A percentile compares a stretch with the other conserved stretches of the same genome.
Evolutionary conservation across 1,140 invertebrate species (phyloP).

Genomic region (Chymomyza costata): DNA sequence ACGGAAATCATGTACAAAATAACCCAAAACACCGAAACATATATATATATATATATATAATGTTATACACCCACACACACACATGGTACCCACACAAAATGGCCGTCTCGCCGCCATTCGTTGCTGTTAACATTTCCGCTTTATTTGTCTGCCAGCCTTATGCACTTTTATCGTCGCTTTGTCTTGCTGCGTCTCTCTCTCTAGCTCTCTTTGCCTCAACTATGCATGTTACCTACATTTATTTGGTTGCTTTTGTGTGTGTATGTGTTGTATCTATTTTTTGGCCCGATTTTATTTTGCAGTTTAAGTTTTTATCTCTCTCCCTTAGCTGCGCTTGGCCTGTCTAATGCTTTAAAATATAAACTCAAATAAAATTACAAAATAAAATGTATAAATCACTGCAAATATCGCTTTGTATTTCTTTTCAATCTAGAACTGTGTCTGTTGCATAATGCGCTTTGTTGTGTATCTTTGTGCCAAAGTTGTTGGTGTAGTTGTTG

Average conservation of each 20-base stretch:
- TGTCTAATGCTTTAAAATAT: conserved; percentile 70
- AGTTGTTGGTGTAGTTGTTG: conserved; percentile 28
- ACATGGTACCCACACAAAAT: conserved; percentile 24
- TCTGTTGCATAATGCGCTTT: no score
- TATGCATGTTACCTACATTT: conserved; percentile 33
- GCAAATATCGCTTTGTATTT: conserved; percentile 60
- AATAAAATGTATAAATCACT: conserved; percentile 67
- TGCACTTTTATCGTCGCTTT: conserved; percentile 36
- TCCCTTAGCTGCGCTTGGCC: not conserved
- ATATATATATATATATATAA: not conserved
- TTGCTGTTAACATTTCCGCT: conserved; percentile 71
- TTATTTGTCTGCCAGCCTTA: conserved; percentile 66
- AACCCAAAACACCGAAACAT: conserved; percentile 12
- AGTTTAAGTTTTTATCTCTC: conserved; percentile 45
- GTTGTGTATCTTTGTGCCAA: no score
- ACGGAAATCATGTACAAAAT: conserved; percentile 64
- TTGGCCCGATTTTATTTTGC: no score
- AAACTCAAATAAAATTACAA: conserved; percentile 68
- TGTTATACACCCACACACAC: conserved; percentile 1
- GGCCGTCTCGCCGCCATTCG: conserved; percentile 53
- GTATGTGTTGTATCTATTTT: no score
- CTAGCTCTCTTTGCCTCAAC: conserved; percentile 3
- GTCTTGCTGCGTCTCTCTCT: not conserved
- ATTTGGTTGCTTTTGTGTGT: conserved; percentile 28
- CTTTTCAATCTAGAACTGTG: conserved; percentile 60